A percentile compares a stretch with the other conserved stretches of the same genome.
These are phyloP conservation scores for Zaprionus lachaisei DNA, from an alignment of 1,140 invertebrate genomes.

Conservation along the genomic window DNA sequence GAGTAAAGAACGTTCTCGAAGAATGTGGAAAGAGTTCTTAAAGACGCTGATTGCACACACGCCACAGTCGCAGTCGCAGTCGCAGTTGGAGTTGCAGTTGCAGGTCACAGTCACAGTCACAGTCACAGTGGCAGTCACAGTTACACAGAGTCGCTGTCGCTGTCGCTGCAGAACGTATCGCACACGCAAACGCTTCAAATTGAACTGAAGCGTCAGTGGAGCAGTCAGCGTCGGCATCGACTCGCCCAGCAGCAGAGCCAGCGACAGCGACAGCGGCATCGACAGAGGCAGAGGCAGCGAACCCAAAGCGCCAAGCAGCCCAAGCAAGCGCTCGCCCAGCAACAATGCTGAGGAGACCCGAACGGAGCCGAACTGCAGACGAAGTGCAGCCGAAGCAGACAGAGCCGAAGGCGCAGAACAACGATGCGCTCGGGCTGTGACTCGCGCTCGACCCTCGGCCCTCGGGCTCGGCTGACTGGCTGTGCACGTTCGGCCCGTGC, in stretches of 20 bases:
- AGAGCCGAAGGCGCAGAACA: conserved; percentile 7
- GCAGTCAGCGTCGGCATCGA: conserved; percentile 47
- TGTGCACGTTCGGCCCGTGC: conserved; percentile 4
- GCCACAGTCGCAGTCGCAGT: conserved; percentile 31
- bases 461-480: conserved; percentile 17
- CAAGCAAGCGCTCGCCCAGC: conserved; percentile 26
- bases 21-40: background rate
- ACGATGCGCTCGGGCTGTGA: conserved; percentile 1
- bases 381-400: conserved; percentile 8
- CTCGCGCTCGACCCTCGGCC: conserved; percentile 3
- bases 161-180: conserved; percentile 62
- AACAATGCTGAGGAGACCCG: conserved; percentile 20
- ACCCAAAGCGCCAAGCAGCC: conserved; percentile 31
- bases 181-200: conserved; percentile 79
- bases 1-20: conserved; percentile 25
- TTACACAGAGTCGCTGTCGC: conserved; percentile 8
- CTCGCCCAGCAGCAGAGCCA: conserved; percentile 48
- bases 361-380: background rate
- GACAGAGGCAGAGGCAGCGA: conserved; percentile 27
- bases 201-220: conserved; percentile 62
- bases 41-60: conserved; percentile 41
- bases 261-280: background rate
- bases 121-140: conserved; percentile 24
- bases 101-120: conserved; percentile 22
- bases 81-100: conserved; percentile 22